Evolutionary conservation across 37 sponge, comb jelly and placozoan species (phyloP), one percentile per base, ranked within the genome.

Genomic region (Chondrilla cf. caribensis): DNA sequence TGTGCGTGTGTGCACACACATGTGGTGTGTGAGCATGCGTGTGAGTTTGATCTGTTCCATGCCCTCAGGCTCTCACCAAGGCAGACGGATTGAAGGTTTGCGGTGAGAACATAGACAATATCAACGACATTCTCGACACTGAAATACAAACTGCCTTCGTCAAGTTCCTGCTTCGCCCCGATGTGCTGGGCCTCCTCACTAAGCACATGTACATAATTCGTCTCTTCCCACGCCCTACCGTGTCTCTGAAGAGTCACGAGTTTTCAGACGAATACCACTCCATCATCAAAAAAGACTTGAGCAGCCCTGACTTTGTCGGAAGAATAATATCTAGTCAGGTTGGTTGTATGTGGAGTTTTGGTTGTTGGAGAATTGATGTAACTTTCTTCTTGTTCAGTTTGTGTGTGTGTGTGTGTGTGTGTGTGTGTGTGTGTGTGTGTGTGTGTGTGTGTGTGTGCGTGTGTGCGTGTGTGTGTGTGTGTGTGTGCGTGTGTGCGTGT

Each of bases 181-280:
- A 92, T 39, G 80, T 95, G 60, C 83, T 92, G 3, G 93, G 93
- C 40, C 26, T 37, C 41, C 24, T 87, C 19, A 66, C 62, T 17
- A 65, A 80, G 24, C 83, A 81, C 81, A 76, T 89, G 78, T 79
- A 81, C 73, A 84, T 88, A n/a, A 70, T 88, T 36, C 71, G 93
- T 0, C 88, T 95, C 41, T 92, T 88, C 58, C 90, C 92, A 8
- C 70, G 90, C 1, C 93, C 95, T 14, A 89, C 92, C 19, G 88
- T 95, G 22, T 57, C 79, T 17, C 66, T 87, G 28, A 78, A 86
- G 54, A 70, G 11, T 0, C 32, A 73, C 26, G 44, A 82, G 32
- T 92, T 95, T 38, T 38, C 92, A 29, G 17, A 79, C n/a, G 64
- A 54, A 11, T 89, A 92, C 73, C 64, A 38, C 43, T 14, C 25